Conservation (phyloP, 2,888 invertebrate genomes). For the Thalpophila matura region DNA sequence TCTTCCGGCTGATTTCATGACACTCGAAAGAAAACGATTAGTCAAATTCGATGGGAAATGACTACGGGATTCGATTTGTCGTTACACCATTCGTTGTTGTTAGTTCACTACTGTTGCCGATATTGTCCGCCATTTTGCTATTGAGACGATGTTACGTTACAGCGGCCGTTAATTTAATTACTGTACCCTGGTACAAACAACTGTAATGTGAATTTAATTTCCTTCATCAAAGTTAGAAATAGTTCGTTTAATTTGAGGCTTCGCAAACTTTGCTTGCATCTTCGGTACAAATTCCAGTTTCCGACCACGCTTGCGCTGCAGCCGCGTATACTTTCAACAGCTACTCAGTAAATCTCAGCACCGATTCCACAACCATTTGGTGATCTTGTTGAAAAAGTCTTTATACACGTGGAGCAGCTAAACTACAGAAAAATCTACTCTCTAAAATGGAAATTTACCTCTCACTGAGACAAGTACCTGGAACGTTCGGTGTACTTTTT, state of each 20-base stretch:
- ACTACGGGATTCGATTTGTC: not conserved
- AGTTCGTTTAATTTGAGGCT: not conserved
- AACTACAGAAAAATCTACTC: constrained; percentile 55
- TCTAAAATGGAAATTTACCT: constrained; percentile 75
- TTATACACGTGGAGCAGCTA: constrained; percentile 6
- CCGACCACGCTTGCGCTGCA: not conserved
- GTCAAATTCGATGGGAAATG: not conserved
- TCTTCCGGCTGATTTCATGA: not conserved
- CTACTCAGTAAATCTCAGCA: not conserved
- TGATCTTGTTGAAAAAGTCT: not conserved
- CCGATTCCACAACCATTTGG: not conserved
- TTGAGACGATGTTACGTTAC: not conserved
- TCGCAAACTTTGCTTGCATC: not conserved
- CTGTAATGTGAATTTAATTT: not conserved
- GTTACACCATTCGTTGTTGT: not conserved
- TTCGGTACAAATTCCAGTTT: not conserved
- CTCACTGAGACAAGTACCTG: constrained; percentile 79
- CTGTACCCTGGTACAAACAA: not conserved
- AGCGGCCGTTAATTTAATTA: not conserved
- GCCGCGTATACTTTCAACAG: constrained; percentile 1
- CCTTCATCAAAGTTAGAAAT: not conserved
- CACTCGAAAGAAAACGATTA: not conserved
- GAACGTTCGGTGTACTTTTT: constrained; percentile 90
- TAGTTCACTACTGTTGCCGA: constrained; percentile 2
- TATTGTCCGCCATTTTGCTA: not conserved